phyloP scores from a whole-genome alignment of 1,140 invertebrate genomes.

The Bombus consobrinus region DNA sequence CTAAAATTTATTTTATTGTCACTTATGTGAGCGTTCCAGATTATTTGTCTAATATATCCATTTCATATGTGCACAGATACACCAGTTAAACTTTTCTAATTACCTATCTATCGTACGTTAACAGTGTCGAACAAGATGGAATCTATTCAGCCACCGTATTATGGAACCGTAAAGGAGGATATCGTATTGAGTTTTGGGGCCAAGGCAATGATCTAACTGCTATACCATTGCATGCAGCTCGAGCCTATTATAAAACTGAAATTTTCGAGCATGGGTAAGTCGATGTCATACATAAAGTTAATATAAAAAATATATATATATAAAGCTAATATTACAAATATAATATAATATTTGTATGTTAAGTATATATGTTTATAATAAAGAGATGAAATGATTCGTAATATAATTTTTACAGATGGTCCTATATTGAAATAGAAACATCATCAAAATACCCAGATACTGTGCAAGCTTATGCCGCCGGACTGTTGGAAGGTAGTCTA shows the following conservation, averaged over 20 bases:
- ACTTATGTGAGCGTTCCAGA: background rate
- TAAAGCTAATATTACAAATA: background rate
- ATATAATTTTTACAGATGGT: conserved; percentile 85
- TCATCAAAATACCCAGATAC: conserved; percentile 87
- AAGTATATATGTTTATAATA: too few species aligned
- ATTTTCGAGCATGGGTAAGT: conserved; percentile 86
- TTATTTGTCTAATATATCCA: background rate
- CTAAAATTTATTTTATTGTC: background rate
- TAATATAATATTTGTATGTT: background rate
- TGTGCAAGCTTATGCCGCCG: conserved; percentile 94
- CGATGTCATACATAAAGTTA: background rate
- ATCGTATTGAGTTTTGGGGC: conserved; percentile 89
- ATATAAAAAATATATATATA: background rate
- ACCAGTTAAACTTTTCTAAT: background rate
- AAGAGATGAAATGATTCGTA: background rate
- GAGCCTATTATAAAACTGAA: conserved; percentile 88
- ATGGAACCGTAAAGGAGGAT: conserved; percentile 87
- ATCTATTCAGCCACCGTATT: conserved; percentile 88
- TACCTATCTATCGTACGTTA: conserved; percentile 35
- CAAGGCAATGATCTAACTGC: conserved; percentile 87
- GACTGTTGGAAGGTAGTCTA: conserved; percentile 92
- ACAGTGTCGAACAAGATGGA: conserved; percentile 87
- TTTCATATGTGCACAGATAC: background rate
- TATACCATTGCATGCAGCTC: conserved; percentile 86
- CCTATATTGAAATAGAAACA: conserved; percentile 90